phyloP scores from a whole-genome alignment of 2,113 vertebrate species.

The Cyprinus carpio region DNA sequence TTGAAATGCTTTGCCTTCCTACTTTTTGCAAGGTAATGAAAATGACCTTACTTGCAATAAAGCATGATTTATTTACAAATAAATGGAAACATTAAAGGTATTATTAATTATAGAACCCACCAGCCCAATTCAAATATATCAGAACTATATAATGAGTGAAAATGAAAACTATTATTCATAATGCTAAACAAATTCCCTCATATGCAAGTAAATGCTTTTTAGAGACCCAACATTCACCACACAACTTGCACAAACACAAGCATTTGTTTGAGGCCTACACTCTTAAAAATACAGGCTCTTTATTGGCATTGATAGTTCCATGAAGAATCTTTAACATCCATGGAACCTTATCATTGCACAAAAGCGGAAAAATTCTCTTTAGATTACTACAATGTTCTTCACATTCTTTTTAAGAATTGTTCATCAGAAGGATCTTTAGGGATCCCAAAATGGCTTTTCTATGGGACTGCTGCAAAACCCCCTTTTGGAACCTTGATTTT shows the following conservation, averaged over 20 bases:
- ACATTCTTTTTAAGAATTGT: too few relatives aligned
- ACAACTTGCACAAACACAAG: not conserved
- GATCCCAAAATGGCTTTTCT: not conserved
- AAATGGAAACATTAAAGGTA: slow-evolving; percentile 60
- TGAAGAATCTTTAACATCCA: not conserved
- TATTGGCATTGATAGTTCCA: too few relatives aligned
- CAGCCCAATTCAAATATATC: slow-evolving; percentile 38
- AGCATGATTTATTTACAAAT: slow-evolving; percentile 66
- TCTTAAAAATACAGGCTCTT: too few relatives aligned
- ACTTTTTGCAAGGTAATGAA: slow-evolving; percentile 68
- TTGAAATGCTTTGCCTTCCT: slow-evolving; percentile 68
- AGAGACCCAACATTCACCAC: not conserved
- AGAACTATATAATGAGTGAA: slow-evolving; percentile 39
- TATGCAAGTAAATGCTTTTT: slow-evolving; percentile 8
- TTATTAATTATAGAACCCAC: slow-evolving; percentile 58
- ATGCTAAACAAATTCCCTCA: slow-evolving; percentile 33
- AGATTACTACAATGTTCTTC: too few relatives aligned
- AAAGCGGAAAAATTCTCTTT: too few relatives aligned
- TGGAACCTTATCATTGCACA: too few relatives aligned
- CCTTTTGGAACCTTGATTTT: not conserved
- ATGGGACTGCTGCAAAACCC: not conserved
- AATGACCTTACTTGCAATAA: slow-evolving; percentile 69
- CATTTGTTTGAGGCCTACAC: not conserved
- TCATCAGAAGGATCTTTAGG: not conserved
- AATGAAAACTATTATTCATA: slow-evolving; percentile 40